phyloP scores from a whole-genome alignment of 1,140 invertebrate species.

The Mya arenaria region DNA sequence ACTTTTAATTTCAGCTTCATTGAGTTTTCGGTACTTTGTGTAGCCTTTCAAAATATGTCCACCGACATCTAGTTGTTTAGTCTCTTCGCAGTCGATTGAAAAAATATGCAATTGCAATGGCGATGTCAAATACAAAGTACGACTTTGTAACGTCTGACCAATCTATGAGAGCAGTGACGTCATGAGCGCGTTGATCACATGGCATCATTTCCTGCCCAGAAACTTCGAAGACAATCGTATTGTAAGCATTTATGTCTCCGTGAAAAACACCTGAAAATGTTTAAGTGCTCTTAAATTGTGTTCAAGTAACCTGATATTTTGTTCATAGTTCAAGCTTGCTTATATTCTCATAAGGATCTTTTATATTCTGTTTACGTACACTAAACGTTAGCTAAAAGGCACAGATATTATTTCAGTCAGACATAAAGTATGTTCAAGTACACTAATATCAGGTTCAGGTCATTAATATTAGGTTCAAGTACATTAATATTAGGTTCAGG shows the following conservation, averaged over 20 bases:
- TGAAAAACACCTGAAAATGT: constrained; percentile 88
- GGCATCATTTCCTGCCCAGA: constrained; percentile 38
- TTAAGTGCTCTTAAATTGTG: too few species aligned
- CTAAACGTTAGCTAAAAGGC: too few species aligned
- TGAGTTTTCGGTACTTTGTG: constrained; percentile 83
- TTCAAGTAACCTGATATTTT: too few species aligned
- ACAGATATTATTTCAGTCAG: too few species aligned
- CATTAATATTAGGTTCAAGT: too few species aligned
- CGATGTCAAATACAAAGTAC: constrained; percentile 91
- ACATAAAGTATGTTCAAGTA: too few species aligned
- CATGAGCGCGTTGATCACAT: constrained; percentile 59
- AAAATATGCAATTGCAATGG: constrained; percentile 91
- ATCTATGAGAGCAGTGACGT: constrained; percentile 87
- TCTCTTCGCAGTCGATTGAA: constrained; percentile 86
- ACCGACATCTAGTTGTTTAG: constrained; percentile 83
- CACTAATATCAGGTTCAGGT: too few species aligned
- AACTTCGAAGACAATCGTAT: constrained; percentile 86
- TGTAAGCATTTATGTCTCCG: constrained; percentile 95
- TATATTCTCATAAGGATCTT: too few species aligned
- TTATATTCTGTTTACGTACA: too few species aligned
- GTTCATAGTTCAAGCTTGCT: too few species aligned
- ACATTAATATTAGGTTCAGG: too few species aligned
- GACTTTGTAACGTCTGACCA: constrained; percentile 90
- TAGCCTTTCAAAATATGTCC: constrained; percentile 90
- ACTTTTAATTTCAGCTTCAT: constrained; percentile 85